Evolutionary conservation across 2,113 vertebrate genomes (phyloP).

Genomic region (Corythornis madagascariensis): DNA sequence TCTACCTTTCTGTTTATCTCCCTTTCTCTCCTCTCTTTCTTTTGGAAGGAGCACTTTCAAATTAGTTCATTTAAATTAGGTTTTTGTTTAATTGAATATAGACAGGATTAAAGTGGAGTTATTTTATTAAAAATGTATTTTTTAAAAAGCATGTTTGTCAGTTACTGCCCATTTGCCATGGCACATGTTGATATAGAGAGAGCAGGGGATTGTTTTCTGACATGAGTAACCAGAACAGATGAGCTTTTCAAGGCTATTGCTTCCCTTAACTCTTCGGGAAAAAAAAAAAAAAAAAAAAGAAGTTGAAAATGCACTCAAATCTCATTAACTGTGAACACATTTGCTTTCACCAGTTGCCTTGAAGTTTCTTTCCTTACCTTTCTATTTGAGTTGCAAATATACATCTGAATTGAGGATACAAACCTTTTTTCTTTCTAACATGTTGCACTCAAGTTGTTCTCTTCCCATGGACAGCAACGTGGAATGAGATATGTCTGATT

Average conservation of each 20-base stretch:
- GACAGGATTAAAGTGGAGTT: constrained; percentile 32
- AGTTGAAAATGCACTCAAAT: constrained; percentile 54
- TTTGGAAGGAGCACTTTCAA: background rate
- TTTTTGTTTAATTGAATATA: constrained; percentile 22
- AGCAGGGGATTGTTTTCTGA: constrained; percentile 33
- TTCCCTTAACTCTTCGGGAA: constrained; percentile 55
- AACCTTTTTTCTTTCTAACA: background rate
- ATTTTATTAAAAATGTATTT: background rate
- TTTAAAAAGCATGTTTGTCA: background rate
- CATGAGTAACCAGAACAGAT: constrained; percentile 65
- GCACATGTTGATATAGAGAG: constrained; percentile 5
- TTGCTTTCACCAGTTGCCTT: constrained; percentile 40
- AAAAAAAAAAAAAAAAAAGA: background rate
- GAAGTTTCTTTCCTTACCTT: constrained; percentile 30
- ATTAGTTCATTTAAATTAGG: constrained; percentile 30
- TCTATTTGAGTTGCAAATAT: constrained; percentile 11
- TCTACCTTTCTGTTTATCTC: background rate
- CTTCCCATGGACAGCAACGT: background rate
- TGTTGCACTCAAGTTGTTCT: background rate
- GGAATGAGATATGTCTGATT: background rate
- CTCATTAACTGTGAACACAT: constrained; percentile 59
- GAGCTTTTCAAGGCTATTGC: constrained; percentile 70
- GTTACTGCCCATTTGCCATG: background rate
- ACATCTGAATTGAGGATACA: background rate
- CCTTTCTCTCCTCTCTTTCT: background rate